Evolutionary conservation across 2,113 vertebrate species (phyloP).

Genomic region (Trochalopteron elliotii): DNA sequence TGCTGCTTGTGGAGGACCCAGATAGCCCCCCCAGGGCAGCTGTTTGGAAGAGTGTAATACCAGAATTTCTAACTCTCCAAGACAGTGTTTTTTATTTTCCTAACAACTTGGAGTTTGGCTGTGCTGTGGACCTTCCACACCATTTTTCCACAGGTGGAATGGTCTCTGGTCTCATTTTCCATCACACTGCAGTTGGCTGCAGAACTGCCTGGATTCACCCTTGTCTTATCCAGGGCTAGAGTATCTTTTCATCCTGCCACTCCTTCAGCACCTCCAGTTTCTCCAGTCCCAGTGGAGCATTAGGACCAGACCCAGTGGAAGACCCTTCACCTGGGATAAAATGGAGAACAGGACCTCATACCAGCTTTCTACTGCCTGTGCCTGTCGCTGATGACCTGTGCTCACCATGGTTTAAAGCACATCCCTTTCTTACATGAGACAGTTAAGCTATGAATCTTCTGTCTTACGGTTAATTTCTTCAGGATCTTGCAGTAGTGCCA

Average conservation of each 20-base stretch:
- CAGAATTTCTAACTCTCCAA: background rate
- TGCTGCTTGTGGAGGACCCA: background rate
- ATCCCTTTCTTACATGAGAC: background rate
- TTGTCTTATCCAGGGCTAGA: background rate
- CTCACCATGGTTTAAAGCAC: background rate
- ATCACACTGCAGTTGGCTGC: fast-evolving
- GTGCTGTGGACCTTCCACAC: background rate
- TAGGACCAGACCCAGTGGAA: background rate
- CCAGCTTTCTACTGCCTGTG: background rate
- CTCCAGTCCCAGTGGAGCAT: fast-evolving
- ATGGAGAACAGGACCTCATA: background rate
- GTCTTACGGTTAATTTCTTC: background rate
- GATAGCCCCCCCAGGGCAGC: background rate
- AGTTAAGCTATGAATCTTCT: background rate
- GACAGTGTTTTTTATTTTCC: background rate
- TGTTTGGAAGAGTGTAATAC: background rate
- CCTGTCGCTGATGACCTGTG: background rate
- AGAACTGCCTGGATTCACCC: background rate
- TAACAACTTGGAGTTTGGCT: fast-evolving
- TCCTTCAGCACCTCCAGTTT: background rate
- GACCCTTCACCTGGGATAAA: background rate
- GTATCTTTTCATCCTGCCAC: background rate
- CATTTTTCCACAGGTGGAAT: background rate
- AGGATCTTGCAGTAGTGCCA: background rate
- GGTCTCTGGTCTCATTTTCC: background rate